Evolutionary conservation across 2,113 vertebrate genomes (phyloP).

Genomic region (Thomomys bottae): DNA sequence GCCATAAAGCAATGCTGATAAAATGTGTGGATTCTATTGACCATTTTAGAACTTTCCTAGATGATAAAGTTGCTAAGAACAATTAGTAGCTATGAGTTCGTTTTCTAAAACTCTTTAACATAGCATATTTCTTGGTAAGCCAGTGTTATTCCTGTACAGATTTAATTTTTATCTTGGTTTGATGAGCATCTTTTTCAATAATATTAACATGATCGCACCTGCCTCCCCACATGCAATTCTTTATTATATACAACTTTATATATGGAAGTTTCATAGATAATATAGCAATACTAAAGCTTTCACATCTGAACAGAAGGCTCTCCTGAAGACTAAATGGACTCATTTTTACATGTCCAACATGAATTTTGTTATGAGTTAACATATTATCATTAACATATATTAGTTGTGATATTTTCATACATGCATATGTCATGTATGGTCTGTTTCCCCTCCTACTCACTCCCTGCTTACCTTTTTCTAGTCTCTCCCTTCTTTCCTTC

Average conservation of each 20-base stretch:
- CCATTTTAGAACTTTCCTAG: background rate
- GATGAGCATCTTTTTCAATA: background rate
- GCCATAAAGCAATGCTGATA: background rate
- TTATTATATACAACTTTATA: background rate
- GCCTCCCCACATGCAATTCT: background rate
- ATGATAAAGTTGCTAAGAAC: background rate
- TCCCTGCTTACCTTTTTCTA: no score
- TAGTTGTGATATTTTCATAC: no score
- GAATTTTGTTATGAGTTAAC: no score
- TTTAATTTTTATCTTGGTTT: slow-evolving; percentile 51
- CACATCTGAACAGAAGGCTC: background rate
- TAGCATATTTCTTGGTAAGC: background rate
- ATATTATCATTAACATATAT: no score
- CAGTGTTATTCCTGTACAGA: background rate
- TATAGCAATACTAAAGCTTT: background rate
- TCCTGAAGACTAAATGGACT: background rate
- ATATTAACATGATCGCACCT: background rate
- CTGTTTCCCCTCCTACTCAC: no score
- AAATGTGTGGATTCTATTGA: background rate
- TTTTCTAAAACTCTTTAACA: slow-evolving; percentile 2
- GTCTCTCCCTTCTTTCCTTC: no score
- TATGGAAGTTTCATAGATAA: background rate
- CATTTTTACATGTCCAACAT: no score
- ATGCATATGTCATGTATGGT: no score
- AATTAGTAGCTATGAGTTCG: background rate